Conservation (phyloP, 2,113 vertebrate genomes). For the Platysternon megacephalum region DNA sequence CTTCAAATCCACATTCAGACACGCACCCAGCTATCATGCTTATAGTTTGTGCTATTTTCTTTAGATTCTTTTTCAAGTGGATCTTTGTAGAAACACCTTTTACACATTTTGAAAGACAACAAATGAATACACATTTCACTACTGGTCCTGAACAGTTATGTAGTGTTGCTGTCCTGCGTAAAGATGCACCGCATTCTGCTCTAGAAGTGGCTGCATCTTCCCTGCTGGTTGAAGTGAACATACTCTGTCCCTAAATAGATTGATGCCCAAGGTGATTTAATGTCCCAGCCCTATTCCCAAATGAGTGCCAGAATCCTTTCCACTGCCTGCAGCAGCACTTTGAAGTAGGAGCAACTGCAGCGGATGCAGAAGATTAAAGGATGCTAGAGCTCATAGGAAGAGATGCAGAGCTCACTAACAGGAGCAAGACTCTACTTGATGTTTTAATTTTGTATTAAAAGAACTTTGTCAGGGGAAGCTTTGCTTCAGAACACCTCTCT, state of each 20-base stretch:
- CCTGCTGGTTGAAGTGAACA: neutral
- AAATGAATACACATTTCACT: neutral
- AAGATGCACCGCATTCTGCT: neutral
- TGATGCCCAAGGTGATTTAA: slow-evolving; percentile 48
- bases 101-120: neutral
- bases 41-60: neutral
- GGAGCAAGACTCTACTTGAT: slow-evolving; percentile 16
- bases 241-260: neutral
- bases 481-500: neutral
- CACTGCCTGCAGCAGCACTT: slow-evolving; percentile 67
- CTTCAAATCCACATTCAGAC: neutral
- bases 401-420: slow-evolving; percentile 32
- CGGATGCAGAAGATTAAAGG: slow-evolving; percentile 71
- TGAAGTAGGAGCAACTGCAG: slow-evolving; percentile 65
- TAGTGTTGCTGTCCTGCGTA: neutral
- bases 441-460: slow-evolving; percentile 50
- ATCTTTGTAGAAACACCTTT: neutral
- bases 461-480: slow-evolving; percentile 1
- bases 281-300: slow-evolving; percentile 54
- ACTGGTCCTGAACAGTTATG: slow-evolving; percentile 9
- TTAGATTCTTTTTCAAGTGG: neutral
- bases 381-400: slow-evolving; percentile 31
- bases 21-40: neutral
- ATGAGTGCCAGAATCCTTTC: slow-evolving; percentile 46
- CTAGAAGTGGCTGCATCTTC: neutral